Base-by-base conservation (phyloP, 2,888 invertebrate genomes). In the Noctua comes region DNA sequence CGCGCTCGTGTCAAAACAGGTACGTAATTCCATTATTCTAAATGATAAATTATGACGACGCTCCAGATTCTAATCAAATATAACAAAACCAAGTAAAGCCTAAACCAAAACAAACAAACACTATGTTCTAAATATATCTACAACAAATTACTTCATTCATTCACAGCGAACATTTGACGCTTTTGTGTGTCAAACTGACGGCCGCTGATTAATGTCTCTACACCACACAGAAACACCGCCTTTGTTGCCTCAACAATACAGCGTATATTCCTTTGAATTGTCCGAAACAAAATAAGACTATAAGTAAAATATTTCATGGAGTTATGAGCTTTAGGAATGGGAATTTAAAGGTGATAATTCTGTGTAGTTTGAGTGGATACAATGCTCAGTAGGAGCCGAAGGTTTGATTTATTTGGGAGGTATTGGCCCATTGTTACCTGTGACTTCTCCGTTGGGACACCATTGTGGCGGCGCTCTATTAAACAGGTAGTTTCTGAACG, bases 331-430 rank as follows among this genome's bases (percentile, higher is more conserved):
- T 78, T 87, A 78, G 36, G 54, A 31, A 16, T 68, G 27, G 71
- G 70, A 64, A 46, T 64, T 80, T 85, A 87, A 74, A 85, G 84
- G 76, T 84, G 76, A 80, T 87, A 87, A 84, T 85, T 84, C 80
- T 73, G 73, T 87, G 85, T 76, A 48, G 71, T 85, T 74, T 68
- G 73, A 57, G 18, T 51, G 68, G 76, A 75, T 65, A 88, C 85
- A 88, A 84, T 89, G 75, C 82, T 84, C 81, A 81, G 84, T 88
- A 76, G 85, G 81, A 88, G 66, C 83, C 79, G 76, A 78, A 83
- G 90, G 84, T 87, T 89, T 90, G 89, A 89, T 89, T 89, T 89
- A 89, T 89, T 89, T 89, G 77, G 71, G 69, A 80, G 86, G 88
- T 88, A 89, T 90, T 82, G 88, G 82, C 51, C 88, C 84, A 85